phyloP scores from a whole-genome alignment of 1,140 invertebrate genomes.

The Drosophila littoralis region DNA sequence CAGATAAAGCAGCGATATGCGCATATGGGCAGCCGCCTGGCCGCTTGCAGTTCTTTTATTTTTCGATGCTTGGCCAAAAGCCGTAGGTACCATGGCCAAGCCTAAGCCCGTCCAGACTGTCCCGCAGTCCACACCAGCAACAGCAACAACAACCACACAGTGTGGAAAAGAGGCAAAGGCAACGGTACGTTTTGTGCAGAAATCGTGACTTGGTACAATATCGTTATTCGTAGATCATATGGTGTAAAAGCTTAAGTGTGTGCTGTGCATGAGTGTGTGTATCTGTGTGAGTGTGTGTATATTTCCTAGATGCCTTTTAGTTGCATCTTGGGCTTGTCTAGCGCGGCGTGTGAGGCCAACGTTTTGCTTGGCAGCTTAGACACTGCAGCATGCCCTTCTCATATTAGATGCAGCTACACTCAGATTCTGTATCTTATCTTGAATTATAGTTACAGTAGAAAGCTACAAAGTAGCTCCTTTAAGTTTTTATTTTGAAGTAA shows the following conservation, averaged over 20 bases:
- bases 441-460: neutral
- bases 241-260: slow-evolving; percentile 72
- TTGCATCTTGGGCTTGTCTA: slow-evolving; percentile 54
- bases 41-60: slow-evolving; percentile 36
- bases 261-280: slow-evolving; percentile 23
- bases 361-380: slow-evolving; percentile 44
- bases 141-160: slow-evolving; percentile 23
- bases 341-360: slow-evolving; percentile 43
- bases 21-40: slow-evolving; percentile 73
- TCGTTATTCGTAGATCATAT: slow-evolving; percentile 84
- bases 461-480: neutral
- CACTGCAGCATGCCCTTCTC: slow-evolving; percentile 18
- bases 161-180: slow-evolving; percentile 56
- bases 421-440: slow-evolving; percentile 3
- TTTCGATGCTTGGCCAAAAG: slow-evolving; percentile 24
- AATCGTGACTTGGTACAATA: slow-evolving; percentile 83
- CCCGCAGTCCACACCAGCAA: slow-evolving; percentile 4
- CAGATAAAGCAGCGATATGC: slow-evolving; percentile 79
- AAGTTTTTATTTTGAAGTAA: neutral
- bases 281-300: slow-evolving; percentile 43
- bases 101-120: slow-evolving; percentile 30
- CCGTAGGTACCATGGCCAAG: slow-evolving; percentile 28
- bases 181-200: slow-evolving; percentile 81
- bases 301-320: slow-evolving; percentile 47
- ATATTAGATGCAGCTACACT: slow-evolving; percentile 1